Percentiles rank a stretch among this genome's conserved stretches.
phyloP scores from a whole-genome alignment of 2,888 invertebrate genomes.

The Amphipyra berbera region DNA sequence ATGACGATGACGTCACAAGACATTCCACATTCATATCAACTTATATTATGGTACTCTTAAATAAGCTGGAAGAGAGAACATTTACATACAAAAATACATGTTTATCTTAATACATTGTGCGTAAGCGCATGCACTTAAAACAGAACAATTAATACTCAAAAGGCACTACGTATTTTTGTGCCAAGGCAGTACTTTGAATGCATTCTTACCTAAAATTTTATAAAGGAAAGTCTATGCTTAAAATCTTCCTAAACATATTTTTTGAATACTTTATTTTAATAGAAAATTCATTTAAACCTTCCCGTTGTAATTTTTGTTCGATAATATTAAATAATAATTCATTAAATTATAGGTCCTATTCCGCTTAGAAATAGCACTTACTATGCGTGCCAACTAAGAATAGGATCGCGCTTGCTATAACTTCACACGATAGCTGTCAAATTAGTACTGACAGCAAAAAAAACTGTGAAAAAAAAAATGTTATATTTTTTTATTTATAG shows the following conservation, averaged over 20 bases:
- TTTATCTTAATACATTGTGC: slow-evolving; percentile 1
- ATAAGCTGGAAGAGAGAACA: slow-evolving; percentile 28
- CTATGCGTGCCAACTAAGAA: too few relatives aligned
- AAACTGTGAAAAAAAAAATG: too few relatives aligned
- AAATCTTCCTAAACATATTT: too few relatives aligned
- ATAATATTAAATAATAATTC: slow-evolving; percentile 3
- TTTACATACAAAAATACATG: slow-evolving; percentile 35
- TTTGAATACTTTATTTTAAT: background rate
- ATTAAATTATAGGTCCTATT: slow-evolving; percentile 1
- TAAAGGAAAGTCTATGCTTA: background rate
- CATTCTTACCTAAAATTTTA: background rate
- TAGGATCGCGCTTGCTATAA: too few relatives aligned
- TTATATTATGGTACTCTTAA: slow-evolving; percentile 6
- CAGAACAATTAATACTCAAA: background rate
- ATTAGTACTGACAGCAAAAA: too few relatives aligned
- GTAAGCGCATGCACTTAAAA: slow-evolving; percentile 4
- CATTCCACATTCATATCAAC: background rate
- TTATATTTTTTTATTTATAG: too few relatives aligned
- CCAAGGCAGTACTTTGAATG: slow-evolving; percentile 6
- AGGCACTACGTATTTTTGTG: slow-evolving; percentile 22
- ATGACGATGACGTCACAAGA: slow-evolving; percentile 1
- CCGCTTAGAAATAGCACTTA: background rate
- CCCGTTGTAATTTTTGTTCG: slow-evolving; percentile 14
- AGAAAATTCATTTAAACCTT: slow-evolving; percentile 2
- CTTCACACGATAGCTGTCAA: too few relatives aligned